Base-by-base conservation (phyloP, 2,888 invertebrate genomes). In the Campoletis raptor region DNA sequence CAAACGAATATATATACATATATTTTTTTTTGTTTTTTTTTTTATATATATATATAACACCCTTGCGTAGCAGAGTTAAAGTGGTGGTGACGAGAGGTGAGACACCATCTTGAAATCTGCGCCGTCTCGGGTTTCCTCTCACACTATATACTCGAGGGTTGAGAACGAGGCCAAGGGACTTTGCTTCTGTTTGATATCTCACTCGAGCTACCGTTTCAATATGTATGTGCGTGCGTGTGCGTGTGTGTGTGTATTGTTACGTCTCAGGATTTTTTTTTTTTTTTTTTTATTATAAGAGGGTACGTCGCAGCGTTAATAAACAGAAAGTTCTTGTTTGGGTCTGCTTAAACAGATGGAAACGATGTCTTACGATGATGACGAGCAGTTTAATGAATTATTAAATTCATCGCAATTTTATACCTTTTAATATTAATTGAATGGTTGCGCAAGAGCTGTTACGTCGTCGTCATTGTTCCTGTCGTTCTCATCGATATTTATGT, bases 81-180 rank as follows among this genome's bases (percentile, higher is more conserved):
- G 83, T 83, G 86, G 64, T 74, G 70, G 80, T 48, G 83, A 73
- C 45, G 79, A 80, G 80, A 74, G 81, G 81, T 72, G 77, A 77
- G 86, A 66, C 83, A 83, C 83, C 83, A 86, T 86, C 86, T 86
- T 81, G 86, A 86, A 86, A 86, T 86, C 86, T 83, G 77, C 83
- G 57, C 76, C 64, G 83, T 86, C 80, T 86, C 86, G 77, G 77
- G 67, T 83, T 86, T 81, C 80, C 72, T 81, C 64, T 45, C 40
- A 57, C 67, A 61, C 66, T 61, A 36, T 79, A 18, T 64, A 40
- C 79, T 42, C 66, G 57, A 72, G 66, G 74, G 30, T 70, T 57
- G 54, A 36, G 70, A 86, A 80, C 76, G 76, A 80, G 80, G 76
- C 72, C 66, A 72, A 54, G 72, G 80, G 57, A 48, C 73, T 80